Evolutionary conservation across 2,888 invertebrate species (phyloP), one percentile per base, ranked within the genome.

Genomic region (Ophion obscuratus): DNA sequence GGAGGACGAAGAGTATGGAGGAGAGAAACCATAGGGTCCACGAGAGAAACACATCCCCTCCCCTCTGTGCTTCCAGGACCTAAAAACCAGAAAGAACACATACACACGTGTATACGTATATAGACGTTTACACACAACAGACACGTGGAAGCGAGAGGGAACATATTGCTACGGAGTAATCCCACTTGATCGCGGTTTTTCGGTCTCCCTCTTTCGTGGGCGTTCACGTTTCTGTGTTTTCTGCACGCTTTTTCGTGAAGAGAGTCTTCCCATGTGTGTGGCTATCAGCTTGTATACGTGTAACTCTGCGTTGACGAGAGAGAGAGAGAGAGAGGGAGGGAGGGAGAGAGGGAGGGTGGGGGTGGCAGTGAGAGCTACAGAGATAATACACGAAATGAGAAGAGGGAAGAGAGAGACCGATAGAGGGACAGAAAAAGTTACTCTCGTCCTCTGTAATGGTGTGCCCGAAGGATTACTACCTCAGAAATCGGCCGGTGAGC

Each of bases 151-250:
- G 88, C 87, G 90, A 92, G 91, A 89, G 90, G 89, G 90, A 90
- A 89, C 92, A 93, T 93, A 93, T 93, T 93, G 93, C 92, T 92
- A 87, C 90, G 87, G 86, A 91, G 93, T 93, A 93, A 93, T 93
- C 93, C 93, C 91, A 92, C 93, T 93, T 93, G 93, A 93, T 93
- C 93, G 93, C 91, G 93, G 93, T 92, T 93, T 93, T 90, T 92
- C 89, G 92, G 92, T 90, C 90, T 90, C 88, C 89, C 88, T 88
- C 83, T 75, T 75, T 64, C 81, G 79, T 84, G 83, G 87, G 84
- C 83, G 79, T 87, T 82, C 82, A 81, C 82, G 78, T 85, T 81
- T 83, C 75, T 88, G 81, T 85, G 78, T 88, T 88, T 87, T 84
- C 80, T 44, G 40, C 75, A 74, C 77, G 68, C 76, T 73, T 68